Conservation (phyloP, 2,797 vertebrate species). For the Columba guinea region DNA sequence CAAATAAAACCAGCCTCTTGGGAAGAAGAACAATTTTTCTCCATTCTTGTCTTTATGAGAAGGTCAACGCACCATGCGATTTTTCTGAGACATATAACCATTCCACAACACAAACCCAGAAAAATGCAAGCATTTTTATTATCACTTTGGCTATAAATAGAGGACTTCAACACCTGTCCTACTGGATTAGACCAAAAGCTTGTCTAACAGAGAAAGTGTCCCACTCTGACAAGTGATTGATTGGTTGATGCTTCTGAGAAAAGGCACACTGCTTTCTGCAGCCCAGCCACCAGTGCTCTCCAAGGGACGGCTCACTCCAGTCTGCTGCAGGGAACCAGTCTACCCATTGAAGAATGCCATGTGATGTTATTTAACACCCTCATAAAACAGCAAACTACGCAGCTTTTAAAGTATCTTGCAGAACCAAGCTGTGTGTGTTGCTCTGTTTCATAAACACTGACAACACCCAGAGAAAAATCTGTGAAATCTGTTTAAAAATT, state of each 20-base stretch:
- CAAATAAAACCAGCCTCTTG: neutral
- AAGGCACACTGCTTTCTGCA: neutral
- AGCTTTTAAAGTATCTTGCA: neutral
- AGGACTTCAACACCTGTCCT: slow-evolving; percentile 23
- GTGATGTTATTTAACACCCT: neutral
- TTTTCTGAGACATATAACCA: neutral
- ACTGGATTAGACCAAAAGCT: neutral
- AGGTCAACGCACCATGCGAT: slow-evolving; percentile 7
- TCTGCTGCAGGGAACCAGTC: neutral
- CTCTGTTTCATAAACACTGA: neutral
- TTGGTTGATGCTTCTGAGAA: neutral
- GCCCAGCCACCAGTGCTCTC: neutral
- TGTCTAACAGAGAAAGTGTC: neutral
- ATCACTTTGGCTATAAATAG: neutral
- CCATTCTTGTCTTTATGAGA: neutral
- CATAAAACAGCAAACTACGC: neutral
- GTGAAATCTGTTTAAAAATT: neutral
- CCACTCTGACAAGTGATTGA: neutral
- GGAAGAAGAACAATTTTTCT: neutral
- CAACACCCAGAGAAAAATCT: neutral
- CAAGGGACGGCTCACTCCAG: neutral
- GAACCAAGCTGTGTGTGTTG: neutral
- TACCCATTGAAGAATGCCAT: neutral
- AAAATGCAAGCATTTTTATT: neutral
- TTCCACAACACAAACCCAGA: neutral